Evolutionary conservation across 2,113 vertebrate genomes (phyloP).

Genomic region (Himantopus leucocephalus): DNA sequence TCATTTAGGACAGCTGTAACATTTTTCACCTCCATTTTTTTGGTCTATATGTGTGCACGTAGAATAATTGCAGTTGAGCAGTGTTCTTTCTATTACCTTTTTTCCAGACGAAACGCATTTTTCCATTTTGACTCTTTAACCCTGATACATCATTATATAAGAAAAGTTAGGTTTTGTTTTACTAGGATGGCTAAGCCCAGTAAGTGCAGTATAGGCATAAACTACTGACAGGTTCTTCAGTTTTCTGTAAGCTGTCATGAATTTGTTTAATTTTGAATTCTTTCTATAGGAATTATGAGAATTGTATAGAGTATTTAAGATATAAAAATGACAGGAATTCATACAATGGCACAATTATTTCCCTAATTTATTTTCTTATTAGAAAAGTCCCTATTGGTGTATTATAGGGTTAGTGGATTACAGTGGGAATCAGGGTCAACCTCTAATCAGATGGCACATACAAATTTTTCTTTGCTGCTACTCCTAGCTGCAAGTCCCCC

Average conservation of each 20-base stretch:
- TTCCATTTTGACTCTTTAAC: neutral
- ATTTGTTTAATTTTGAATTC: neutral
- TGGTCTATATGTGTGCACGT: neutral
- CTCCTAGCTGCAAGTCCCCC: neutral
- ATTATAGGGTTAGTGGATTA: neutral
- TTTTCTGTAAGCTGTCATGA: neutral
- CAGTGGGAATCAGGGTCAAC: neutral
- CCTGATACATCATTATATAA: neutral
- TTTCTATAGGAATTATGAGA: neutral
- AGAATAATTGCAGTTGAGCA: neutral
- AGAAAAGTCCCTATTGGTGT: neutral
- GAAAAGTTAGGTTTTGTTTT: neutral
- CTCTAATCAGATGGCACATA: neutral
- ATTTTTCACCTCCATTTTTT: neutral
- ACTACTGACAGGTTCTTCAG: neutral
- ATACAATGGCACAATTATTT: neutral
- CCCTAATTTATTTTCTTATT: neutral
- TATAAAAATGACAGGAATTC: neutral
- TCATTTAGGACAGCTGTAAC: neutral
- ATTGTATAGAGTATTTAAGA: neutral
- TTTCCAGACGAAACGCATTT: neutral
- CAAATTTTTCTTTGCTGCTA: neutral
- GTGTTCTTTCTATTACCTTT: neutral
- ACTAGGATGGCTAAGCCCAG: neutral
- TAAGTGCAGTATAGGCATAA: neutral